Conservation (phyloP, 2,797 vertebrate species). For the Sebastes flavidus region DNA sequence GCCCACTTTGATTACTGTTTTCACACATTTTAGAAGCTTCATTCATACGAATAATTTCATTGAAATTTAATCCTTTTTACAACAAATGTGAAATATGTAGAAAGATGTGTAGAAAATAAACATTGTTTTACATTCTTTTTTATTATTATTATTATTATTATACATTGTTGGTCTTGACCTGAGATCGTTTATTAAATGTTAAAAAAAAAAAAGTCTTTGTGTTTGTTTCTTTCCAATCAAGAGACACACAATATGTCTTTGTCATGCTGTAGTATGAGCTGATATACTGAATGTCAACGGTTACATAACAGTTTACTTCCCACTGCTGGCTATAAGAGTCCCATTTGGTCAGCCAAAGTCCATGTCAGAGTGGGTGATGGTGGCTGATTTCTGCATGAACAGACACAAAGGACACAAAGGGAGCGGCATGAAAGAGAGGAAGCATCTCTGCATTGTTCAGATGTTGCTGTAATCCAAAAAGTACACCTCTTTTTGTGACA, state of each 20-base stretch:
- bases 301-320: background rate
- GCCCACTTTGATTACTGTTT: background rate
- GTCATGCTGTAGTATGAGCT: background rate
- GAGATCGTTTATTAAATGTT: conserved; percentile 66
- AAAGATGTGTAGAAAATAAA: conserved; percentile 42
- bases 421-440: background rate
- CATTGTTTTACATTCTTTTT: conserved; percentile 58
- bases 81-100: conserved; percentile 53
- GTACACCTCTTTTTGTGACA: background rate
- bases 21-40: conserved; percentile 23
- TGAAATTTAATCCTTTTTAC: conserved; percentile 49
- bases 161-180: conserved; percentile 54
- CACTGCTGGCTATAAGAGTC: background rate
- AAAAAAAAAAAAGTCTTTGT: conserved; percentile 17
- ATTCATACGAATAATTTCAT: conserved; percentile 35
- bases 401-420: background rate
- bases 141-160: conserved; percentile 27
- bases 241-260: background rate
- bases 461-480: background rate
- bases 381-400: background rate
- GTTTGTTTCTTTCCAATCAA: conserved; percentile 5
- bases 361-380: background rate
- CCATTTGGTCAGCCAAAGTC: background rate
- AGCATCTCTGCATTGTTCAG: background rate
- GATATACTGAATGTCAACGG: background rate